Percentiles rank a stretch among this genome's conserved stretches.
Evolutionary conservation across 2,797 vertebrate genomes (phyloP).

Genomic region (Crenuchus spilurus): DNA sequence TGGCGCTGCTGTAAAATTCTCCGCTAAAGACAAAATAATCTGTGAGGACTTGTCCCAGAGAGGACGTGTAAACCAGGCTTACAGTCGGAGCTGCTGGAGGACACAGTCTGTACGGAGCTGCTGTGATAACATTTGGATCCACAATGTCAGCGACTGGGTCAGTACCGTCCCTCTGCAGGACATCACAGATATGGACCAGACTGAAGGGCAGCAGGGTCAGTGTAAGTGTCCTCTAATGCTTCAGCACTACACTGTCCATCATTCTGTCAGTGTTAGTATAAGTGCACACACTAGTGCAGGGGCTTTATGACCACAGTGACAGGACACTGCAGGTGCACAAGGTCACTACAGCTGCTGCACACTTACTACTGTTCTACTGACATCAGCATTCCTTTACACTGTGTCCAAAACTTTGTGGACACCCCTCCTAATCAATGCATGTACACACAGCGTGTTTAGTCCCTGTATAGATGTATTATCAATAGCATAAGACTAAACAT

Average conservation of each 20-base stretch:
- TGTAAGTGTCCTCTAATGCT: conserved; percentile 36
- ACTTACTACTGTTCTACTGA: too few relatives aligned
- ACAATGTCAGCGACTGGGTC: conserved; percentile 60
- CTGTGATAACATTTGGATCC: background rate
- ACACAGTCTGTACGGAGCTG: background rate
- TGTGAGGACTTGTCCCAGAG: background rate
- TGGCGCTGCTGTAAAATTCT: conserved; percentile 21
- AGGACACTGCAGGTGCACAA: too few relatives aligned
- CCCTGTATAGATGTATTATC: too few relatives aligned
- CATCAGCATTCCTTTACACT: too few relatives aligned
- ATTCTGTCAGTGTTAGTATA: background rate
- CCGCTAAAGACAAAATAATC: background rate
- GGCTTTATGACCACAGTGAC: too few relatives aligned
- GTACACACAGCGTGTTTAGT: too few relatives aligned
- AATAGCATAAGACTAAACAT: too few relatives aligned
- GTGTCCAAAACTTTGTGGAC: too few relatives aligned
- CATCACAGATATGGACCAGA: conserved; percentile 52
- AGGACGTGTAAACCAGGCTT: background rate
- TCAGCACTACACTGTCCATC: background rate
- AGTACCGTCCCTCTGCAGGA: conserved; percentile 51
- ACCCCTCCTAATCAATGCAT: too few relatives aligned
- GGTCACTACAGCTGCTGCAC: too few relatives aligned
- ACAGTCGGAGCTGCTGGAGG: background rate
- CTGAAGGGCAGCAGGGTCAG: conserved; percentile 31
- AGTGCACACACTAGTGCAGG: too few relatives aligned